Percentiles rank a stretch among this genome's conserved stretches.
phyloP scores from a whole-genome alignment of 2,797 vertebrate species.

The Coendou prehensilis region DNA sequence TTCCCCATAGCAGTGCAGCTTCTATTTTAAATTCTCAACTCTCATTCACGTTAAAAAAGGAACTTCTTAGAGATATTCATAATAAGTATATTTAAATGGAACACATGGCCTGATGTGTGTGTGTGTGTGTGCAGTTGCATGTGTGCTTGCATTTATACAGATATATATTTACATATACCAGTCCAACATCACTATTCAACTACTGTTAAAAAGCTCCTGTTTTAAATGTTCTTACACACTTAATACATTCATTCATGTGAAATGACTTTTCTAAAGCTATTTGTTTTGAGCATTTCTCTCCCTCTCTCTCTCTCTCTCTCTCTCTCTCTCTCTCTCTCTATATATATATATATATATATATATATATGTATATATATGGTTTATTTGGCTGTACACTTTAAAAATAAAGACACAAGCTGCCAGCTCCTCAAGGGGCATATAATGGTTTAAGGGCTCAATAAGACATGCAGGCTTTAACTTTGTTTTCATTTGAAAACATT shows the following conservation, averaged over 20 bases:
- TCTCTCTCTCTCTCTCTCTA: too few species aligned
- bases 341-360: background rate
- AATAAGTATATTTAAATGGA: background rate
- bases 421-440: background rate
- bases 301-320: too few species aligned
- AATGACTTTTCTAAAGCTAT: background rate
- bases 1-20: background rate
- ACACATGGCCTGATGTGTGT: background rate
- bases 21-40: background rate
- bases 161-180: background rate
- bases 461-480: slow-evolving; percentile 44
- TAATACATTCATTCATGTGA: background rate
- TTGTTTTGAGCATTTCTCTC: background rate
- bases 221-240: background rate
- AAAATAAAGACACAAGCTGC: background rate
- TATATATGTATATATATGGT: background rate
- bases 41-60: background rate
- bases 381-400: background rate
- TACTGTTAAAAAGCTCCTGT: background rate
- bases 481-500: slow-evolving; percentile 56
- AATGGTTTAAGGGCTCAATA: slow-evolving; percentile 51
- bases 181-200: background rate
- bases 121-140: background rate
- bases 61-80: background rate
- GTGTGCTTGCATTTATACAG: too few species aligned